Base-by-base conservation (phyloP, 2,888 invertebrate species). In the Tineola bisselliella region DNA sequence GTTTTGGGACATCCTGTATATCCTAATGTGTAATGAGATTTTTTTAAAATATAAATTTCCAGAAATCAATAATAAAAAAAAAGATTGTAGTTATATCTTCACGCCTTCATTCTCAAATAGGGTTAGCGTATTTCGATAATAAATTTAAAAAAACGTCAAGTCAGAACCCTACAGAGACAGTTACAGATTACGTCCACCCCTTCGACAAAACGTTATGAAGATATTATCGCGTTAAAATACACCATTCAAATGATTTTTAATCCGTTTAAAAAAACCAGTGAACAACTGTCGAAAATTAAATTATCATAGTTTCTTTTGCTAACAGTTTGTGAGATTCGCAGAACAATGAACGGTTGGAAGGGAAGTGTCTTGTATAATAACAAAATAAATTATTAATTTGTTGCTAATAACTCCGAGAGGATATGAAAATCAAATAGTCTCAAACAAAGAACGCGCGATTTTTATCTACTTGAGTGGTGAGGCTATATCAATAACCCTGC, bases 201-300 rank as follows among this genome's bases (percentile, higher is more conserved):
- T 78, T 79, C 77, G 81, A 82, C 76, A 80, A 73, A 81, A 79
- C 73, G 78, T 80, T 79, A 86, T 86, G 83, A 84, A 84, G 83
- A 84, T 84, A 82, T 81, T 74, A 84, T 86, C 84, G 70, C 67
- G 3, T 56, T 58, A 17, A 58, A 58, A 58, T 33, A 58, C 1
- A 13, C 33, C 33, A 58, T 58, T 58, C 17, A 33, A 19, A 33
- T 58, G 15, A 3, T 56, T 58, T 58, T 11, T 58, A 58, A 58
- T 58, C 58, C 33, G 13, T 31, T 58, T 58, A 58, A 33, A 33
- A 58, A 58, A 17, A 19, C 15, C 12, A 19, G 33, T 58, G 33
- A 58, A 58, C 58, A 33, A 33, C 31, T 58, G 58, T 15, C 58
- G 33, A 58, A 58, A 33, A 33, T 33, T 19, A 19, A 56, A 56